A percentile compares a stretch with the other conserved stretches of the same genome.
Conservation (phyloP, 2,888 invertebrate species). For the Embidobia sp. region DNA sequence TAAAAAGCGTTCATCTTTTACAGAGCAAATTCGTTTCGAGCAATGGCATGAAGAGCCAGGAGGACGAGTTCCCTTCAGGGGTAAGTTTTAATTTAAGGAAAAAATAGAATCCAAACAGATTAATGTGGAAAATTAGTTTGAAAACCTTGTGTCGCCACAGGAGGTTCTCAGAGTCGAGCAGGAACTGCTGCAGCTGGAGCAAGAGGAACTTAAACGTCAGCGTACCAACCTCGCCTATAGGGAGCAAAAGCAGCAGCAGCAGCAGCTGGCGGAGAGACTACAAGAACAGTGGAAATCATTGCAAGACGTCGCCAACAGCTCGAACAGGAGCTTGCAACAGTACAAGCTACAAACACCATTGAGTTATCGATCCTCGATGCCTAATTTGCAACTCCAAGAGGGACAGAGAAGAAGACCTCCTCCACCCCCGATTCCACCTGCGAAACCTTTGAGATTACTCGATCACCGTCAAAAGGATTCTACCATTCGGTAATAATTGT, state of each 20-base stretch:
- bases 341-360: conserved; percentile 81
- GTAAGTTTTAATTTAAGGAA: no score
- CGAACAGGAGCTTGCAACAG: conserved; percentile 74
- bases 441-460: conserved; percentile 83
- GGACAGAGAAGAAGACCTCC: conserved; percentile 79
- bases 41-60: conserved; percentile 71
- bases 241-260: conserved; percentile 80
- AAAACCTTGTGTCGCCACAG: conserved; percentile 73
- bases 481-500: conserved; percentile 77
- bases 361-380: conserved; percentile 84
- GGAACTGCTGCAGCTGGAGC: conserved; percentile 89
- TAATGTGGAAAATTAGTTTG: not conserved
- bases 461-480: conserved; percentile 78
- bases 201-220: conserved; percentile 89
- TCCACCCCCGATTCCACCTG: conserved; percentile 83
- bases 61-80: conserved; percentile 77
- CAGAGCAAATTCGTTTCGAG: conserved; percentile 73
- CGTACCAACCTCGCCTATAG: conserved; percentile 87
- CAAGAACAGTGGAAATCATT: conserved; percentile 83
- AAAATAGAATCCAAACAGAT: no score
- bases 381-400: conserved; percentile 83
- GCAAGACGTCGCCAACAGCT: conserved; percentile 83
- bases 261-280: conserved; percentile 77
- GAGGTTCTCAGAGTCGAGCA: conserved; percentile 90
- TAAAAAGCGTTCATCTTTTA: conserved; percentile 35